These are phyloP conservation scores for Pocillopora meandrina DNA, from an alignment of 92 coral and sea anemone species.

Conservation along the genomic window DNA sequence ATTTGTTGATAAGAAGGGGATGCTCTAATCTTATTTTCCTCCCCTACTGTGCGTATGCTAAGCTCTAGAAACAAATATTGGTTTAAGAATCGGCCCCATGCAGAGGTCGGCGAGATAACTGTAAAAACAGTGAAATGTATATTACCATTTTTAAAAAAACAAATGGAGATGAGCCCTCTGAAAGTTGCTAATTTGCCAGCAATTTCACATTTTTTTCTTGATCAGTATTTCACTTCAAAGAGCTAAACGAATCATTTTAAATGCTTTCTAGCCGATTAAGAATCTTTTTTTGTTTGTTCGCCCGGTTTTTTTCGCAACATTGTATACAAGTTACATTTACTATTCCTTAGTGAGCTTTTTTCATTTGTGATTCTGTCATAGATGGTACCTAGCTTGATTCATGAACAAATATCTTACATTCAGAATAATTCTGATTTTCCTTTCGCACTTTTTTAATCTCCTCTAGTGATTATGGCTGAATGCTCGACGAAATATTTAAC, in stretches of 20 bases:
- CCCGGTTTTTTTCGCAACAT: too few relatives aligned
- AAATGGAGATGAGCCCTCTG: neutral
- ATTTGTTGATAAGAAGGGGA: neutral
- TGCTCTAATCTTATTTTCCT: slow-evolving; percentile 6
- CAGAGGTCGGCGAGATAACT: slow-evolving; percentile 31
- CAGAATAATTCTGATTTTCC: neutral
- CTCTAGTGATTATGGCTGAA: too few relatives aligned
- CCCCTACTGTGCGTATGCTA: slow-evolving; percentile 17
- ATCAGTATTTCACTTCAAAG: neutral
- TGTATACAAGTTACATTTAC: neutral
- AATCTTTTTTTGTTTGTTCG: neutral
- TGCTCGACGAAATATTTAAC: too few relatives aligned
- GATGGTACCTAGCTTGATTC: too few relatives aligned
- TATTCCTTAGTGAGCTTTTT: neutral
- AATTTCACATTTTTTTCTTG: neutral
- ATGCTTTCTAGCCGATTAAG: neutral
- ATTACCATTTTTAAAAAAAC: neutral
- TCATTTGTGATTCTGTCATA: neutral
- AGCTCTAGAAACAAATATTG: neutral
- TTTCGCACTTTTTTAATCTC: neutral
- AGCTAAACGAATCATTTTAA: slow-evolving; percentile 5
- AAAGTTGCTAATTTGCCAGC: slow-evolving; percentile 15
- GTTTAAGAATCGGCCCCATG: slow-evolving; percentile 21
- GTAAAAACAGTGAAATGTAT: neutral
- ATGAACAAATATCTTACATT: neutral